Percentiles rank a stretch among this genome's conserved stretches.
Conservation (phyloP, 2,113 vertebrate genomes). For the Dasyurus viverrinus region DNA sequence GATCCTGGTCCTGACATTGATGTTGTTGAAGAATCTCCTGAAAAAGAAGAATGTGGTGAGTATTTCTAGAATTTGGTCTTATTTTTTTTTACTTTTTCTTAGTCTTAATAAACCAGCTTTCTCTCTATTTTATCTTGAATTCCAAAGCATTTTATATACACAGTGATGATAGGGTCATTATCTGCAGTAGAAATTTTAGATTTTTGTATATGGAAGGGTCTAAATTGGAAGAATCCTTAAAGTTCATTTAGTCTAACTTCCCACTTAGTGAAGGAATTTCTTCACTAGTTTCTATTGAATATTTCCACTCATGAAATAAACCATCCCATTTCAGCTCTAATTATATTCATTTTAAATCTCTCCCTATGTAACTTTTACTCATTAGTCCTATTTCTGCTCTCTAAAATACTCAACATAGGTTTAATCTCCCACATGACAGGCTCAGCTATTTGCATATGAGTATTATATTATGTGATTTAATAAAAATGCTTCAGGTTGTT, state of each 20-base stretch:
- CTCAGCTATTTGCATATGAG: not conserved
- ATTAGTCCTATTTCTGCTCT: not conserved
- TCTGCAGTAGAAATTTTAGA: not conserved
- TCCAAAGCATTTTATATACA: not conserved
- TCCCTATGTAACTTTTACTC: not conserved
- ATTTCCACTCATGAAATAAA: not conserved
- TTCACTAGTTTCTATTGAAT: not conserved
- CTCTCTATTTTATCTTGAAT: not conserved
- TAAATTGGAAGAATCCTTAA: not conserved
- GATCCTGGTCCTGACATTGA: conserved; percentile 83
- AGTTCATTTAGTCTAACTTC: not conserved
- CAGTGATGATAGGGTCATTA: not conserved
- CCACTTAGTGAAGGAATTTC: not conserved
- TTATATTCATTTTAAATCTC: not conserved
- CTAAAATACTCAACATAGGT: not conserved
- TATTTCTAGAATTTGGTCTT: not conserved
- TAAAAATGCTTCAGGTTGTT: not conserved
- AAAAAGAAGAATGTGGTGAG: conserved; percentile 89
- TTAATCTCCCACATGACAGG: not conserved
- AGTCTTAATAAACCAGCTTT: not conserved
- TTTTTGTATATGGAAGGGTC: too few relatives aligned
- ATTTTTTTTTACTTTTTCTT: not conserved
- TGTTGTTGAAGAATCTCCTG: conserved; percentile 95
- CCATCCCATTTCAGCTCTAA: not conserved
- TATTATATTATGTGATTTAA: not conserved